These are phyloP conservation scores for Gallinago solitaria DNA, from an alignment of 2,797 vertebrate genomes.

Conservation along the genomic window DNA sequence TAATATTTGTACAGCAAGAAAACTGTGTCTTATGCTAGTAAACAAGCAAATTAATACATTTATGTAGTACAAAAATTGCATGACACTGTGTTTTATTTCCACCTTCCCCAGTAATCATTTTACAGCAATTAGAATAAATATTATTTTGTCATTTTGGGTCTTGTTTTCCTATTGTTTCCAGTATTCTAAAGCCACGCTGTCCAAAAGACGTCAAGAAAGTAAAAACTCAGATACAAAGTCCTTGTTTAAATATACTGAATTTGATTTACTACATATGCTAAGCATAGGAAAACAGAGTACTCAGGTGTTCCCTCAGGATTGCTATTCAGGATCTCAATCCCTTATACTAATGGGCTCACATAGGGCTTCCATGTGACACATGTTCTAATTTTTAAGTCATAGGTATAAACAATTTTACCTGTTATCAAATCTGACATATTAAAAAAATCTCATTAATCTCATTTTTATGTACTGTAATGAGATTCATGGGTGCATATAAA, in stretches of 20 bases:
- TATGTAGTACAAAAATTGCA: not conserved
- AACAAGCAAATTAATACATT: not conserved
- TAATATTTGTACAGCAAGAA: not conserved
- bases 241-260: not conserved
- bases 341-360: not conserved
- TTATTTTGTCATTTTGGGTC: not conserved
- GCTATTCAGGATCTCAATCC: not conserved
- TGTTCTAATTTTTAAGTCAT: not conserved
- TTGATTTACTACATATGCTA: not conserved
- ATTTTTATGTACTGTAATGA: conserved; percentile 9
- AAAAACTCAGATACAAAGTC: not conserved
- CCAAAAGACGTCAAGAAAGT: not conserved
- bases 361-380: not conserved
- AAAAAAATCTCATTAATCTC: not conserved
- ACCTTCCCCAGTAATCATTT: not conserved
- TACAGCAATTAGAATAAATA: not conserved
- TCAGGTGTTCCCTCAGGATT: not conserved
- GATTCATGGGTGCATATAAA: not conserved
- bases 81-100: not conserved
- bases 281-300: not conserved
- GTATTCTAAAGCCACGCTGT: not conserved
- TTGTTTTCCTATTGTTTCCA: not conserved
- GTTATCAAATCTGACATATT: not conserved
- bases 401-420: not conserved
- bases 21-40: not conserved